Evolutionary conservation across 2,888 invertebrate species (phyloP), one percentile per base, ranked within the genome.

Genomic region (Xanthia icteritia): DNA sequence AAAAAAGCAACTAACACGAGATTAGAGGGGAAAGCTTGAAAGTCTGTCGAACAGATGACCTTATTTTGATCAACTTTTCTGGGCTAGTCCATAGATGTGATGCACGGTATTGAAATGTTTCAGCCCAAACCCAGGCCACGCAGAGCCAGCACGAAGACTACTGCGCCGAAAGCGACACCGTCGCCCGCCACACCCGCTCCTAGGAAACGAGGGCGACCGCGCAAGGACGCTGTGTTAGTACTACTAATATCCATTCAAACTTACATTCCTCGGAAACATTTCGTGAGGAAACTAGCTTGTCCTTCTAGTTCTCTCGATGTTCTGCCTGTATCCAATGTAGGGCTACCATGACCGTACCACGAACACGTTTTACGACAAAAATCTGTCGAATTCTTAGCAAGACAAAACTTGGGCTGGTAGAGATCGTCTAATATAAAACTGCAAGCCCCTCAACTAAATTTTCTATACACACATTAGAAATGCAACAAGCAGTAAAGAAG

Each of bases 181-280:
- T 79, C 68, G 9, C 82, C 75, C 15, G 82, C 80, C 36, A 31
- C 86, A 3, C 36, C 86, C 8, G 77, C 84, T n/a, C 86, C 89
- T 1, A 88, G 93, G 74, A 96, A 95, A 80, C 91, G 96, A 0
- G 96, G 96, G 0, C 92, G 96, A 0, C 96, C 96, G 56, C 92
- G 95, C 82, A 96, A 95, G 83, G 94, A 92, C 0, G 82, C 79
- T 79, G 82, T 92, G 93, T 86, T 64, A 80, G 87, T 84, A 79
- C 17, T n/a, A 23, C 51, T 36, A 45, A 63, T 11, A n/a, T 54
- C n/a, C 17, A 71, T 72, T 71, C 36, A 39, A 42, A 31, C 39
- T 51, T 39, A 20, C 13, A 42, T 74, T 27, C 36, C 23, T 73
- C 23, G 3, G 27, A 72, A 48, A 48, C 0, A 20, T n/a, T 27